These are phyloP conservation scores for Butorides virescens DNA, from an alignment of 2,113 vertebrate species.

Conservation along the genomic window DNA sequence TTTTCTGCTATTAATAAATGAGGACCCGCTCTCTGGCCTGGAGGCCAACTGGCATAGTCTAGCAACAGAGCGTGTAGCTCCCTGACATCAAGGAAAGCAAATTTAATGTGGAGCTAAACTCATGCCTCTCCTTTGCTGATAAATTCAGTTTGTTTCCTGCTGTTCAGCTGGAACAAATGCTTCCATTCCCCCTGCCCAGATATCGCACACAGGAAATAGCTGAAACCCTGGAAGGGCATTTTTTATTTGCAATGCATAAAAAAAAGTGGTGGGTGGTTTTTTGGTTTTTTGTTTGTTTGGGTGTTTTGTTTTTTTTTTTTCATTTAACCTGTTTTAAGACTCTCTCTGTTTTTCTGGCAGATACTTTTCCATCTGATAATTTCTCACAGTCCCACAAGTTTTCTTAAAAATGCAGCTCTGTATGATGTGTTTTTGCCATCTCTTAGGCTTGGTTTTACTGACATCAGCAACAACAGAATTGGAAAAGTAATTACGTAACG, in stretches of 20 bases:
- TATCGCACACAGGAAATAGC: neutral
- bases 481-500: neutral
- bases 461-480: neutral
- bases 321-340: neutral
- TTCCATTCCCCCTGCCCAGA: neutral
- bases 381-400: neutral
- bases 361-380: neutral
- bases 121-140: neutral
- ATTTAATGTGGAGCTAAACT: neutral
- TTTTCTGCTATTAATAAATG: neutral
- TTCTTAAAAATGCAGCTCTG: neutral
- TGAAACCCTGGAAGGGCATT: neutral
- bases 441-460: neutral
- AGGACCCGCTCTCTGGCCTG: neutral
- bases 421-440: neutral
- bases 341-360: neutral
- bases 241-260: neutral
- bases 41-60: neutral
- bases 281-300: too few species aligned
- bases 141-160: conserved; percentile 13
- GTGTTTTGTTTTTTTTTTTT: too few species aligned
- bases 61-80: neutral
- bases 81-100: conserved; percentile 8
- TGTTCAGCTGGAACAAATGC: conserved; percentile 39
- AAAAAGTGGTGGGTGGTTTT: neutral